These are phyloP conservation scores for Ceramica pisi DNA, from an alignment of 2,888 invertebrate genomes.

Conservation along the genomic window DNA sequence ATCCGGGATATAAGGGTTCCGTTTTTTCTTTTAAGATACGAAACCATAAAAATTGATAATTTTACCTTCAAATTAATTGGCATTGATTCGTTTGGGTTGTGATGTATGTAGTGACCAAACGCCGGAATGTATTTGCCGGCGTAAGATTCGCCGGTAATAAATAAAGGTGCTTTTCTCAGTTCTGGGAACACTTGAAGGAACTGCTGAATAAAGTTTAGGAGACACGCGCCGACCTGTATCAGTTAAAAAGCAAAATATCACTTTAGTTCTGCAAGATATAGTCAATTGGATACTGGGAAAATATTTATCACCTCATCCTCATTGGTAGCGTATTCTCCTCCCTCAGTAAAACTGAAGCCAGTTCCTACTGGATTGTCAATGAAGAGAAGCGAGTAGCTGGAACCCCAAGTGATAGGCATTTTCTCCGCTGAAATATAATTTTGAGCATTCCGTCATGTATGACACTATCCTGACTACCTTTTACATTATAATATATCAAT, in stretches of 20 bases:
- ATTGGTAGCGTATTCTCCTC: slow-evolving; percentile 30
- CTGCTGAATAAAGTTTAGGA: slow-evolving; percentile 24
- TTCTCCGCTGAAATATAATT: slow-evolving; percentile 38
- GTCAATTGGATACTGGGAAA: background rate
- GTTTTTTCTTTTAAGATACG: too few species aligned
- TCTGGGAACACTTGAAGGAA: slow-evolving; percentile 79
- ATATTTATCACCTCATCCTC: slow-evolving; percentile 57
- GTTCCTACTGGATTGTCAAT: slow-evolving; percentile 91
- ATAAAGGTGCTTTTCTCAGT: slow-evolving; percentile 79
- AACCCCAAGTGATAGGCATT: slow-evolving; percentile 39
- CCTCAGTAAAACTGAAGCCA: slow-evolving; percentile 59
- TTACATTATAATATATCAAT: too few species aligned
- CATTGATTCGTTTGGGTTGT: slow-evolving; percentile 56
- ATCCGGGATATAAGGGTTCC: too few species aligned
- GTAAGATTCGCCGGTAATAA: slow-evolving; percentile 89
- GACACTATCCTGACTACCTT: background rate
- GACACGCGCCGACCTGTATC: slow-evolving; percentile 63
- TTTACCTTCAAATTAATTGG: slow-evolving; percentile 70
- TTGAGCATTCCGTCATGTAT: background rate
- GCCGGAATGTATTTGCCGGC: slow-evolving; percentile 87
- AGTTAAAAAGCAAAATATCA: slow-evolving; percentile 76
- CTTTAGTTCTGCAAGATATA: slow-evolving; percentile 82
- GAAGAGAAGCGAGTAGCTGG: slow-evolving; percentile 85
- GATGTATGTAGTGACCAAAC: slow-evolving; percentile 61
- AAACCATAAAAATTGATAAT: too few species aligned